Percentiles rank a stretch among this genome's conserved stretches.
phyloP scores from a whole-genome alignment of 2,797 vertebrate species.

The Malurus splendens region DNA sequence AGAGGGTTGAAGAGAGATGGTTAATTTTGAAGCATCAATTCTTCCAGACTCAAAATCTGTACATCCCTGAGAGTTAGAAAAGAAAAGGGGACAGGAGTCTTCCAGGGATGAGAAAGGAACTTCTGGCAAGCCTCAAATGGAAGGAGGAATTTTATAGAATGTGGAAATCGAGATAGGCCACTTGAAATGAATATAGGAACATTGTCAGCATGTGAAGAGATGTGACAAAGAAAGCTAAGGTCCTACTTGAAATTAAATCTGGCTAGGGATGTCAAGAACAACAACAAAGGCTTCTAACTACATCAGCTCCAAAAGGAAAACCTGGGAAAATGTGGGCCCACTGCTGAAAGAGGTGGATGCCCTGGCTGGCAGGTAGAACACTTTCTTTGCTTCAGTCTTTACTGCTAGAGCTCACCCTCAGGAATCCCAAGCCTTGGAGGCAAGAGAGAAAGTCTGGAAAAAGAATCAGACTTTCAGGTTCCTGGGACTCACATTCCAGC shows the following conservation, averaged over 20 bases:
- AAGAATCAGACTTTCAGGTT: not conserved
- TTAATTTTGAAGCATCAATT: not conserved
- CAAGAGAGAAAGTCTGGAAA: not conserved
- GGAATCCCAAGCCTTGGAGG: not conserved
- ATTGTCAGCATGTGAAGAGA: too few species aligned
- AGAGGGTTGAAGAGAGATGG: not conserved
- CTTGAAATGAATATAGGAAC: too few species aligned
- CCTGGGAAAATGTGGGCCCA: not conserved
- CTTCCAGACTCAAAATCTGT: not conserved
- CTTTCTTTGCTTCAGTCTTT: not conserved
- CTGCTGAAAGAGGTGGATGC: not conserved
- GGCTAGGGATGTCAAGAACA: too few species aligned
- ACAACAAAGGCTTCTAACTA: not conserved
- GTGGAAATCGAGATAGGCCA: too few species aligned
- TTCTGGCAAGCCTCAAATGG: too few species aligned
- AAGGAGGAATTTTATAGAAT: too few species aligned
- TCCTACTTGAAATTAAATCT: too few species aligned
- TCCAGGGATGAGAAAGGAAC: too few species aligned
- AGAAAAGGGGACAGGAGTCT: too few species aligned
- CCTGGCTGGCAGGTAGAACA: not conserved
- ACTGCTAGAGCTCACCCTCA: not conserved
- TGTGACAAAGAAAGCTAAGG: too few species aligned
- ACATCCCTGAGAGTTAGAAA: too few species aligned
- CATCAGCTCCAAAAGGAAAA: not conserved
- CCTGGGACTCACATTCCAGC: not conserved